A percentile compares a stretch with the other conserved stretches of the same genome.
Conservation (phyloP, 2,113 vertebrate species). For the Dipodomys ordii region DNA sequence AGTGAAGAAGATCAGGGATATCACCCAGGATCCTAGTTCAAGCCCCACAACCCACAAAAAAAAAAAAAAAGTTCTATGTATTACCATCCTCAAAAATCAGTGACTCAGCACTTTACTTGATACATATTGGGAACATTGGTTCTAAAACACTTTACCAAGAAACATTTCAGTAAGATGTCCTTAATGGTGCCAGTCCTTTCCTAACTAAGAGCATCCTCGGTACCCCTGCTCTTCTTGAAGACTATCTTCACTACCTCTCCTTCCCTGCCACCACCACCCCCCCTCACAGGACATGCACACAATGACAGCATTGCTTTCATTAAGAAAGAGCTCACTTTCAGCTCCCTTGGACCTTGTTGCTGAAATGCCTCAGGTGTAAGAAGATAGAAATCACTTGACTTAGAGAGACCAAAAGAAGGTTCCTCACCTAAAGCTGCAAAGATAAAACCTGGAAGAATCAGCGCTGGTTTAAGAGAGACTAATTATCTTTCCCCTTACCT, state of each 20-base stretch:
- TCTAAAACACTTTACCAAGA: neutral
- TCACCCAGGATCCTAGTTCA: too few relatives aligned
- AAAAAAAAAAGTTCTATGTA: neutral
- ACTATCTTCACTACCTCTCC: too few relatives aligned
- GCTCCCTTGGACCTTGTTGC: neutral
- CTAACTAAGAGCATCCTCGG: neutral
- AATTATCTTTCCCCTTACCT: slow-evolving; percentile 74
- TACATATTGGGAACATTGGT: neutral
- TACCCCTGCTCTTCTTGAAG: neutral
- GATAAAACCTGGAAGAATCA: slow-evolving; percentile 81
- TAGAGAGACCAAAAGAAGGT: slow-evolving; percentile 37
- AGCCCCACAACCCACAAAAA: too few relatives aligned
- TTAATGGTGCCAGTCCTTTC: neutral
- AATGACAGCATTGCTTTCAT: neutral
- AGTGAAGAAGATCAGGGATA: too few relatives aligned
- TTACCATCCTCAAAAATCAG: neutral
- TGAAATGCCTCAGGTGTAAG: slow-evolving; percentile 25
- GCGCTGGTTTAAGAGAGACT: slow-evolving; percentile 64
- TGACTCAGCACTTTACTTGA: neutral
- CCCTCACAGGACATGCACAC: neutral
- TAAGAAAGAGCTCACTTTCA: neutral
- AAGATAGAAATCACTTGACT: slow-evolving; percentile 46
- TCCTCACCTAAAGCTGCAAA: slow-evolving; percentile 61
- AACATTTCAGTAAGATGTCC: neutral
- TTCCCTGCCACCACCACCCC: neutral